A percentile compares a stretch with the other conserved stretches of the same genome.
These are phyloP conservation scores for Osmoderma eremita DNA, from an alignment of 2,888 invertebrate genomes.

Conservation along the genomic window DNA sequence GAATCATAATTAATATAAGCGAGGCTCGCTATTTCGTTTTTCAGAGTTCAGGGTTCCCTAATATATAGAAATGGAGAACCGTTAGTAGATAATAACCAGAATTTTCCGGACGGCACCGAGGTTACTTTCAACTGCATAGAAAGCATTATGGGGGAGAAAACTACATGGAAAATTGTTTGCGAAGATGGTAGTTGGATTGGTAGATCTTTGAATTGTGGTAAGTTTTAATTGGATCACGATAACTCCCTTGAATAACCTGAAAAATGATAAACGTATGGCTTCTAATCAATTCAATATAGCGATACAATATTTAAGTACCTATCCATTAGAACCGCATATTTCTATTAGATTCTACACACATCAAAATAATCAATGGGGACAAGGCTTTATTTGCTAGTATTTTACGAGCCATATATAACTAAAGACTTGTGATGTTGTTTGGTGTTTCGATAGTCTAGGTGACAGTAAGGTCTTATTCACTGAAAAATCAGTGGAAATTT, in stretches of 20 bases:
- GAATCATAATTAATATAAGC: constrained; percentile 1
- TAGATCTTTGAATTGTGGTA: constrained; percentile 82
- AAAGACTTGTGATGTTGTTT: too few relatives aligned
- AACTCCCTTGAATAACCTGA: background rate
- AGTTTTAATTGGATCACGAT: constrained; percentile 50
- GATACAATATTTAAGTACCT: too few relatives aligned
- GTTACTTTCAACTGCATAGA: constrained; percentile 86
- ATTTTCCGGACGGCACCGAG: constrained; percentile 83
- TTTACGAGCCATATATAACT: too few relatives aligned
- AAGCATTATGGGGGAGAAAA: constrained; percentile 82
- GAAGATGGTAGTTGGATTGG: constrained; percentile 89
- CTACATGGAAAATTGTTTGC: constrained; percentile 86
- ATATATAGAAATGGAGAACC: constrained; percentile 79
- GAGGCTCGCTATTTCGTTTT: constrained; percentile 1
- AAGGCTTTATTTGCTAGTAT: too few relatives aligned
- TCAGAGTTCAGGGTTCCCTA: constrained; percentile 80
- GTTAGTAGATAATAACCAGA: constrained; percentile 72
- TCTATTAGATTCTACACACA: too few relatives aligned
- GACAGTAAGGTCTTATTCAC: too few relatives aligned
- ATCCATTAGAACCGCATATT: too few relatives aligned
- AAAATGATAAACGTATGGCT: too few relatives aligned
- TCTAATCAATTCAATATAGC: too few relatives aligned
- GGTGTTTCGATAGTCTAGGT: too few relatives aligned
- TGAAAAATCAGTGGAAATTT: too few relatives aligned
- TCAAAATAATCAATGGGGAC: too few relatives aligned